Evolutionary conservation across 2,888 invertebrate species (phyloP).

Genomic region (Polydesmus complanatus): DNA sequence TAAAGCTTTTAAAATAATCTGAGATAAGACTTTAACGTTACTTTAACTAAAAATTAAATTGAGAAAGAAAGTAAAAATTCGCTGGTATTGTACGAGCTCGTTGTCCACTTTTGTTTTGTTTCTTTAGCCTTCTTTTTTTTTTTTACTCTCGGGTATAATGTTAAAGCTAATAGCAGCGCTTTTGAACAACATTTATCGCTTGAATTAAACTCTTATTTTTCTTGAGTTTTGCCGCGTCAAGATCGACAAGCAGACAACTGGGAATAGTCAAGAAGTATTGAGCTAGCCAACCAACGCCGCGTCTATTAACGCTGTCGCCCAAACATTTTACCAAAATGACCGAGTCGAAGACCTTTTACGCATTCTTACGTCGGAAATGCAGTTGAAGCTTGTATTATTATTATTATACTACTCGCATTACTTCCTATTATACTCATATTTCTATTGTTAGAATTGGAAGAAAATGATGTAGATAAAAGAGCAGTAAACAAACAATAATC

Average conservation of each 20-base stretch:
- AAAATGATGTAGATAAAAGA: not conserved
- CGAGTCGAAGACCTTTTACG: not conserved
- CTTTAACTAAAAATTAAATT: too few species aligned
- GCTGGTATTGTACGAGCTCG: not conserved
- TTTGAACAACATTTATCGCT: not conserved
- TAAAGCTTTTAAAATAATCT: too few species aligned
- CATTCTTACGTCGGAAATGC: not conserved
- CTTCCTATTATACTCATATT: not conserved
- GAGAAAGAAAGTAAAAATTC: too few species aligned
- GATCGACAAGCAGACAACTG: not conserved
- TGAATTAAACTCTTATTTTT: not conserved
- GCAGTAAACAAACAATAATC: not conserved
- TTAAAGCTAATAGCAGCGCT: not conserved
- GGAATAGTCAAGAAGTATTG: not conserved
- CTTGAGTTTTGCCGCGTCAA: not conserved
- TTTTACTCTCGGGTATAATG: not conserved
- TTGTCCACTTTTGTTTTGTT: too few species aligned
- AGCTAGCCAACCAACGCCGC: not conserved
- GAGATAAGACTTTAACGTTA: too few species aligned
- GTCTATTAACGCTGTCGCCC: not conserved
- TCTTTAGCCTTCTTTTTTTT: too few species aligned
- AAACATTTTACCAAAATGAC: not conserved
- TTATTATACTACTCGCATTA: not conserved
- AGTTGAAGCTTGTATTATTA: not conserved
- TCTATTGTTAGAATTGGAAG: not conserved